Percentiles rank a stretch among this genome's conserved stretches.
Conservation (phyloP, 2,113 vertebrate genomes). For the Electrona antarctica region DNA sequence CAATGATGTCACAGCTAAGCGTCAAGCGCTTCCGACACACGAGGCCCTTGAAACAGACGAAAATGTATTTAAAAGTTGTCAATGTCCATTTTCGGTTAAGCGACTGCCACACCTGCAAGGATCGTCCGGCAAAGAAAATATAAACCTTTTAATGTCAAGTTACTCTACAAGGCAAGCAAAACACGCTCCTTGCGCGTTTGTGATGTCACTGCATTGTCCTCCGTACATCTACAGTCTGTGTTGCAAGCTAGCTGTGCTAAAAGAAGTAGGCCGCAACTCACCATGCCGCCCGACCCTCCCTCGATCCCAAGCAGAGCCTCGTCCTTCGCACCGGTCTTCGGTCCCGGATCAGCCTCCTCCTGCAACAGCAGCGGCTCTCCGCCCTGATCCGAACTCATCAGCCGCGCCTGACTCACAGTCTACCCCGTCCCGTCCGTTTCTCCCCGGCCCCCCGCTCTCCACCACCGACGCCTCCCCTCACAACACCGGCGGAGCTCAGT, state of each 20-base stretch:
- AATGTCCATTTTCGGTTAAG: no score
- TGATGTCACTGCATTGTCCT: no score
- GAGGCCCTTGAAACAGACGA: no score
- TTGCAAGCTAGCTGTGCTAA: constrained; percentile 33
- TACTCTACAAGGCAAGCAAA: no score
- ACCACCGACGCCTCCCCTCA: constrained; percentile 47
- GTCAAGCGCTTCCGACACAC: no score
- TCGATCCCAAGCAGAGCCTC: constrained; percentile 73
- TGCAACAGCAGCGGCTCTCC: constrained; percentile 83
- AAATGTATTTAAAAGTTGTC: no score
- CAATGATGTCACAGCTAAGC: no score
- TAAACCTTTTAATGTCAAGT: no score
- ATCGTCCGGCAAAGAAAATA: no score
- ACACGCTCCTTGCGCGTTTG: no score
- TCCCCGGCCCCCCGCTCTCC: constrained; percentile 68
- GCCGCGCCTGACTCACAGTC: constrained; percentile 81
- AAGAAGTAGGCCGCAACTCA: constrained; percentile 75
- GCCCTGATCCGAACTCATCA: constrained; percentile 86
- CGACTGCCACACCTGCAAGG: no score
- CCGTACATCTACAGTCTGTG: not conserved
- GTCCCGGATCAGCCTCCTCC: constrained; percentile 82
- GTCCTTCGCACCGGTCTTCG: constrained; percentile 75
- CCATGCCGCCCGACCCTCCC: constrained; percentile 80
- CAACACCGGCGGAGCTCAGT: constrained; percentile 42
- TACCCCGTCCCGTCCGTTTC: constrained; percentile 78